A percentile compares a stretch with the other conserved stretches of the same genome.
Evolutionary conservation across 2,888 invertebrate species (phyloP).

Genomic region (Epinotia brunnichana): DNA sequence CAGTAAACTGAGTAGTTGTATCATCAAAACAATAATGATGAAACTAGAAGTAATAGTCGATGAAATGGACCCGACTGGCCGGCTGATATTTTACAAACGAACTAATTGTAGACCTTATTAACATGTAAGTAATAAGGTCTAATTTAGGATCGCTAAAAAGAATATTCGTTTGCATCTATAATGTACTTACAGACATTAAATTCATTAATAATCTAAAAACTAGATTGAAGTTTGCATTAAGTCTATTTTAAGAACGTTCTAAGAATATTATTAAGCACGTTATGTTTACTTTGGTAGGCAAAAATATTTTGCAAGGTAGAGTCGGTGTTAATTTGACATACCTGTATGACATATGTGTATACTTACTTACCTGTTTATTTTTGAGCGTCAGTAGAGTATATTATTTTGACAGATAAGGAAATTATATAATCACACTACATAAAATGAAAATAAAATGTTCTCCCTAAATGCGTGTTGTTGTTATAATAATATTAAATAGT

Average conservation of each 20-base stretch:
- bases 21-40: constrained; percentile 11
- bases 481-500: no score
- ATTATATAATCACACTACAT: no score
- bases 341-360: no score
- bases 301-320: background rate
- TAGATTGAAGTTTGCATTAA: background rate
- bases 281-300: background rate
- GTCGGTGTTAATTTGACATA: no score
- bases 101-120: background rate
- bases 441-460: no score
- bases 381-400: no score
- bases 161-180: background rate
- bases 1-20: background rate
- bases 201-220: background rate
- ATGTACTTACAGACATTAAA: background rate
- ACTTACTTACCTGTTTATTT: no score
- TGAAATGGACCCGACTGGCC: background rate
- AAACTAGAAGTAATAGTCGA: constrained; percentile 1
- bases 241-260: background rate
- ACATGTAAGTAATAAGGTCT: background rate
- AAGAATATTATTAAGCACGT: background rate
- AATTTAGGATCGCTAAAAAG: background rate
- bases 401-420: no score
- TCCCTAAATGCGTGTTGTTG: no score
- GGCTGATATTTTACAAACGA: background rate